These are phyloP conservation scores for Drosophila pandora DNA, from an alignment of 1,140 invertebrate species.

Conservation along the genomic window DNA sequence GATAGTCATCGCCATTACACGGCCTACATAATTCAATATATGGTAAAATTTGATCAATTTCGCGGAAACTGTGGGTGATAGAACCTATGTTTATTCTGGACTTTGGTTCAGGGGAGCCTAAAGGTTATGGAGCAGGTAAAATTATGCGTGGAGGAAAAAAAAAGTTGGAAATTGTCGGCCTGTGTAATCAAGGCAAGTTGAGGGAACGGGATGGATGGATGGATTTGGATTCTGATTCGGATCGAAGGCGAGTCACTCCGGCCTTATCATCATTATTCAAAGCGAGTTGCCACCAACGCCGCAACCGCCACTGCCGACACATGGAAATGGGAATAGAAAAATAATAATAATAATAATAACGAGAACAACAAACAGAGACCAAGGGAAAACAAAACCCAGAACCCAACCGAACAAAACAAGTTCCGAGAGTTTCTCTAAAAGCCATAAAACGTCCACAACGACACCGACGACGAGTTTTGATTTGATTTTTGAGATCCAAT, in stretches of 20 bases:
- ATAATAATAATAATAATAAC: conserved; percentile 76
- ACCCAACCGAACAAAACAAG: conserved; percentile 41
- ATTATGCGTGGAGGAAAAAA: too few relatives aligned
- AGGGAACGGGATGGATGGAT: conserved; percentile 33
- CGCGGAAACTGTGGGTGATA: too few relatives aligned
- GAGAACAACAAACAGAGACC: conserved; percentile 74
- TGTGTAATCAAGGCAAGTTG: conserved; percentile 56
- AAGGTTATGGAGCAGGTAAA: too few relatives aligned
- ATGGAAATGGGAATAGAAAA: conserved; percentile 62
- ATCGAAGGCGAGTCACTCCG: conserved; percentile 38
- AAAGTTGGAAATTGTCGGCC: too few relatives aligned
- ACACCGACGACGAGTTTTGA: conserved; percentile 70
- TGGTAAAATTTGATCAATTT: too few relatives aligned
- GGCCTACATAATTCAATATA: too few relatives aligned
- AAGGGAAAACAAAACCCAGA: conserved; percentile 66
- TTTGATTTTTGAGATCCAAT: conserved; percentile 72
- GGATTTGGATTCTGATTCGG: conserved; percentile 9
- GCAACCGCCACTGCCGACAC: conserved; percentile 26
- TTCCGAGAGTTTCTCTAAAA: conserved; percentile 67
- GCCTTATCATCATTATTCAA: conserved; percentile 81
- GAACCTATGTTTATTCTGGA: too few relatives aligned
- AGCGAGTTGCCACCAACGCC: conserved; percentile 71
- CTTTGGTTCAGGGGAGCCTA: too few relatives aligned
- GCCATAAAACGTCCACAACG: conserved; percentile 67
- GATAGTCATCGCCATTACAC: too few relatives aligned